Conservation (phyloP, 2,888 invertebrate genomes). For the Sussaba pulchella region DNA sequence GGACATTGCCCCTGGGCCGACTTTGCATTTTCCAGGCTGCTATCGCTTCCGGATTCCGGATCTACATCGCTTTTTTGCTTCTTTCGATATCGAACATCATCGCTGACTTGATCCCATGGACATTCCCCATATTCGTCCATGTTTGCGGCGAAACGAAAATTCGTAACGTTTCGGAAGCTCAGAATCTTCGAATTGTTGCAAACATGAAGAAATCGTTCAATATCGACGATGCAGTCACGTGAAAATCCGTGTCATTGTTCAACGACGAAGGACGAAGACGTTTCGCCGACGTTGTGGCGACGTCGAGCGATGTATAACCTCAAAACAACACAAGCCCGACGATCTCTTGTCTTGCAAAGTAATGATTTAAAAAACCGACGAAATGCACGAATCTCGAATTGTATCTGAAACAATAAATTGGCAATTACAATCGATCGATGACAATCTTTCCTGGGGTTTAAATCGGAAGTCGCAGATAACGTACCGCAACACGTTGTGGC, state of each 20-base stretch:
- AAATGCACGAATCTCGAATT: background rate
- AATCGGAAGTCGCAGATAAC: background rate
- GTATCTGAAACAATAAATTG: background rate
- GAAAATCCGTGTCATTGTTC: background rate
- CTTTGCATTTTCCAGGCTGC: too few relatives aligned
- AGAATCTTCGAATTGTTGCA: too few relatives aligned
- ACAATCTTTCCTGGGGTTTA: background rate
- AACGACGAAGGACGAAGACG: background rate
- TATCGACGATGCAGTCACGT: too few relatives aligned
- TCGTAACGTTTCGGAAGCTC: too few relatives aligned
- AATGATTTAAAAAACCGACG: background rate
- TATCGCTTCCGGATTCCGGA: too few relatives aligned
- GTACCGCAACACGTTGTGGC: background rate
- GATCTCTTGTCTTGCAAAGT: background rate
- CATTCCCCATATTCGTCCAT: too few relatives aligned
- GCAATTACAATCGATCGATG: background rate
- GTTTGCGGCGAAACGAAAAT: too few relatives aligned
- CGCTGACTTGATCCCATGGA: too few relatives aligned
- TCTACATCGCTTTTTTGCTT: too few relatives aligned
- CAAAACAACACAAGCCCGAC: background rate
- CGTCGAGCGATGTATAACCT: constrained; percentile 36
- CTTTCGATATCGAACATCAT: too few relatives aligned
- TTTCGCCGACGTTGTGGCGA: background rate
- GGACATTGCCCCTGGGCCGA: too few relatives aligned
- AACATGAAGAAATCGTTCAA: too few relatives aligned